Base-by-base conservation (phyloP, 1,140 invertebrate species). In the Heliothis virescens region DNA sequence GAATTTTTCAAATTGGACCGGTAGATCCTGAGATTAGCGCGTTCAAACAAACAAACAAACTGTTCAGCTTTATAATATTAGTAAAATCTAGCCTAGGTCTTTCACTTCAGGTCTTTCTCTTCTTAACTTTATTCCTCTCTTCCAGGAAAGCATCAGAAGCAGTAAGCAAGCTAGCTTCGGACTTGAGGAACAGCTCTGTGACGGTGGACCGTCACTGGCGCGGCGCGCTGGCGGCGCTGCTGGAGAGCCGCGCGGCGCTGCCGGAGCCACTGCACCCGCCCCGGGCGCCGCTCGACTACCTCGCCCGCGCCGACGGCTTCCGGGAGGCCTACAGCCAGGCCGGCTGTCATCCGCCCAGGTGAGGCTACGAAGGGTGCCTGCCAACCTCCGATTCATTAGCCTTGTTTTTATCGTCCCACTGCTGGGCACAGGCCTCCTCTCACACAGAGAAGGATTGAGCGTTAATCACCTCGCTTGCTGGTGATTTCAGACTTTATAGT, bases 301-400 rank as follows among this genome's bases (percentile, higher is more conserved):
- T 97, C 29, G 90, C 95, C 62, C 86, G 91, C 89, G 96, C 96
- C 57, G 87, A 94, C 1, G 96, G 95, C 29, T 97, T 96, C 82
- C 84, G 95, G 50, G 96, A 96, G 71, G 96, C 96, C 0, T 96
- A 96, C 83, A 96, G 95, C 80, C 96, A 96, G 79, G 93, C 95
- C 0, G 95, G 95, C 0, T 97, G 97, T 84, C 95, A 96, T 86
- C 96, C 96, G 0, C 96, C 96, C 0, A 94, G 96, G 92, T 94
- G 10, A 82, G 16, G n/a, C 21, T 26, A 26, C 21, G 21, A 26
- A 26, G 2, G n/a, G n/a, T n/a, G n/a, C n/a, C 21, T 26, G 21
- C 21, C 21, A 1, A 26, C 21, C 21, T 26, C 21, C 21, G 21
- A 26, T 26, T 26, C 2, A n/a, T n/a, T n/a, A n/a, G n/a, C n/a